Percentiles rank a stretch among this genome's conserved stretches.
These are phyloP conservation scores for Eupithecia exiguata DNA, from an alignment of 2,888 invertebrate species.

Conservation along the genomic window DNA sequence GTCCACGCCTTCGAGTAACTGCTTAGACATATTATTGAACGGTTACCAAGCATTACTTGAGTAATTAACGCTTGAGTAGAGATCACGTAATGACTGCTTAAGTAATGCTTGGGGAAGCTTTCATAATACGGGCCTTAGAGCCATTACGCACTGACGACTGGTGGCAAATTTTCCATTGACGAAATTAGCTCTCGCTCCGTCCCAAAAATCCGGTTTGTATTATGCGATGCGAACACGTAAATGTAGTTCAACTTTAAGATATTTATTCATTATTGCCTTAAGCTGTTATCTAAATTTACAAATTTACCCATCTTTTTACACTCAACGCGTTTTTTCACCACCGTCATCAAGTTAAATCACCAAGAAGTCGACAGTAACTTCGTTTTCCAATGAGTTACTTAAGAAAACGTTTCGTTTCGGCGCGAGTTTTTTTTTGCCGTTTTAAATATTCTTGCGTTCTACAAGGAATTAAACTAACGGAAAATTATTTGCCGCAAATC, in stretches of 20 bases:
- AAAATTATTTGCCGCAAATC: background rate
- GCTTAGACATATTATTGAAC: too few relatives aligned
- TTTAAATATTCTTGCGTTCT: background rate
- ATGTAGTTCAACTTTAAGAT: background rate
- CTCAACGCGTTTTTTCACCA: background rate
- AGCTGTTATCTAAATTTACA: background rate
- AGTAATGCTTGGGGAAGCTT: too few relatives aligned
- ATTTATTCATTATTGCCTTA: constrained; percentile 15
- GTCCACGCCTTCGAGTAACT: too few relatives aligned
- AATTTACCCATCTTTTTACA: background rate
- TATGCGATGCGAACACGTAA: background rate
- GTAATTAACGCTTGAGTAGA: too few relatives aligned
- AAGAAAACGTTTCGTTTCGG: background rate
- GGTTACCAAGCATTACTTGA: too few relatives aligned
- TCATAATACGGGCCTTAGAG: too few relatives aligned
- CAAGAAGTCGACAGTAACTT: background rate
- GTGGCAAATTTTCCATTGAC: background rate
- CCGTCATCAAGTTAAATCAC: background rate
- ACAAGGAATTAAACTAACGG: background rate
- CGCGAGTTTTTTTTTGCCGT: background rate
- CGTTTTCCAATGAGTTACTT: background rate
- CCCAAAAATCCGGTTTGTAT: background rate
- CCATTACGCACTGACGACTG: too few relatives aligned
- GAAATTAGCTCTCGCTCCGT: background rate
- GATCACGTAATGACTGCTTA: too few relatives aligned